phyloP scores from a whole-genome alignment of 2,888 invertebrate genomes.

The Formica aserva region DNA sequence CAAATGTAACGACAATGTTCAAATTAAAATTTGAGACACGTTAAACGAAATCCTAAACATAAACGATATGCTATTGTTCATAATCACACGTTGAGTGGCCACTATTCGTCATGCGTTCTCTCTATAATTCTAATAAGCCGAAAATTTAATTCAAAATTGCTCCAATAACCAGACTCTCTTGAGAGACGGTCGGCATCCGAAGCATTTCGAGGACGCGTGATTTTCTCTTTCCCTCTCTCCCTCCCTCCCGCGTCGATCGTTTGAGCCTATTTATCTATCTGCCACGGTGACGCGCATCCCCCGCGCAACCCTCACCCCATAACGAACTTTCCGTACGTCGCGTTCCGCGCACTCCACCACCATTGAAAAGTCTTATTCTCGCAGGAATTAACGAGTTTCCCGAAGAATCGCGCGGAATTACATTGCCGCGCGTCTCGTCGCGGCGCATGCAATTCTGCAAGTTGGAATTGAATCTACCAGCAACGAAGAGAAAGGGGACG shows the following conservation, averaged over 20 bases:
- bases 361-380: slow-evolving; percentile 60
- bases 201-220: slow-evolving; percentile 24
- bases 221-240: slow-evolving; percentile 23
- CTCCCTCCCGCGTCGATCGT: slow-evolving; percentile 22
- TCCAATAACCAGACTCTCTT: slow-evolving; percentile 2
- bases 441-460: slow-evolving; percentile 62
- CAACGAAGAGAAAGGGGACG: slow-evolving; percentile 36
- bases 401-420: slow-evolving; percentile 69
- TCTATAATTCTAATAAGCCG: slow-evolving; percentile 6
- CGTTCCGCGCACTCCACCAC: slow-evolving; percentile 38
- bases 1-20: not conserved
- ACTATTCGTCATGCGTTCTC: not conserved
- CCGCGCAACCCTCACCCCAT: not conserved
- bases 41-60: not conserved
- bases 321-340: slow-evolving; percentile 51
- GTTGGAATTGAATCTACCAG: slow-evolving; percentile 70
- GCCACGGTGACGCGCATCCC: slow-evolving; percentile 17
- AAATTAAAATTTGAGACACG: not conserved
- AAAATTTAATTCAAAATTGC: slow-evolving; percentile 20
- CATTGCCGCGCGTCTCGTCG: slow-evolving; percentile 57
- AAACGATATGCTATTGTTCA: not conserved
- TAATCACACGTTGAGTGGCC: not conserved
- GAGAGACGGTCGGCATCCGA: slow-evolving; percentile 26
- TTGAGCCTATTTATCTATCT: slow-evolving; percentile 48
- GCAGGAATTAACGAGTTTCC: slow-evolving; percentile 69